A percentile compares a stretch with the other conserved stretches of the same genome.
Evolutionary conservation across 2,113 vertebrate genomes (phyloP).

Genomic region (Gopherus evgoodei): DNA sequence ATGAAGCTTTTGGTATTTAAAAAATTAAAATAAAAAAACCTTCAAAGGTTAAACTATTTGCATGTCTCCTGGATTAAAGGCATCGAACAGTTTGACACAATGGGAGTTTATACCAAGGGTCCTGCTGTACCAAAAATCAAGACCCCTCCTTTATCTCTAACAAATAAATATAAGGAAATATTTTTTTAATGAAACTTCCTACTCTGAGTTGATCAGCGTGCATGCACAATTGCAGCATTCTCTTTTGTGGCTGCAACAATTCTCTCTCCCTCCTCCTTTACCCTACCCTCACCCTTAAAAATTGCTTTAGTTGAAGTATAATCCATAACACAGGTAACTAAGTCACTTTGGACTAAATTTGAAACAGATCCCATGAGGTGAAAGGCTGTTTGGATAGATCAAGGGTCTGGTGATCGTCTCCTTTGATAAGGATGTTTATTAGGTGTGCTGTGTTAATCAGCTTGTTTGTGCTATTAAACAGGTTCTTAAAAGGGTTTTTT

Average conservation of each 20-base stretch:
- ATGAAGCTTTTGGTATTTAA: background rate
- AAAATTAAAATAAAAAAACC: background rate
- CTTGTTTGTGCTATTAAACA: background rate
- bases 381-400: background rate
- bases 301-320: slow-evolving; percentile 39
- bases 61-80: slow-evolving; percentile 33
- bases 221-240: slow-evolving; percentile 49
- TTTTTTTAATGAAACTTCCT: slow-evolving; percentile 52
- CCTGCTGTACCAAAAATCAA: slow-evolving; percentile 21
- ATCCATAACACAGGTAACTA: background rate
- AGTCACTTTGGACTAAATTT: slow-evolving; percentile 35
- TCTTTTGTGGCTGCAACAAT: slow-evolving; percentile 17
- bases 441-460: background rate
- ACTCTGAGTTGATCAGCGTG: slow-evolving; percentile 48
- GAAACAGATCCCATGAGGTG: slow-evolving; percentile 34
- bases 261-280: slow-evolving; percentile 30
- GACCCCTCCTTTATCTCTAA: slow-evolving; percentile 56
- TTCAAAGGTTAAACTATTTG: slow-evolving; percentile 49
- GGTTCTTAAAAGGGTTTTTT: background rate
- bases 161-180: slow-evolving; percentile 70
- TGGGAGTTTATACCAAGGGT: slow-evolving; percentile 20
- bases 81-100: slow-evolving; percentile 16
- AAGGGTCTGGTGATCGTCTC: background rate
- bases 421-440: background rate
- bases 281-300: slow-evolving; percentile 24